Evolutionary conservation across 2,888 invertebrate genomes (phyloP), one percentile per base, ranked within the genome.

Genomic region (Perizoma affinitatum): DNA sequence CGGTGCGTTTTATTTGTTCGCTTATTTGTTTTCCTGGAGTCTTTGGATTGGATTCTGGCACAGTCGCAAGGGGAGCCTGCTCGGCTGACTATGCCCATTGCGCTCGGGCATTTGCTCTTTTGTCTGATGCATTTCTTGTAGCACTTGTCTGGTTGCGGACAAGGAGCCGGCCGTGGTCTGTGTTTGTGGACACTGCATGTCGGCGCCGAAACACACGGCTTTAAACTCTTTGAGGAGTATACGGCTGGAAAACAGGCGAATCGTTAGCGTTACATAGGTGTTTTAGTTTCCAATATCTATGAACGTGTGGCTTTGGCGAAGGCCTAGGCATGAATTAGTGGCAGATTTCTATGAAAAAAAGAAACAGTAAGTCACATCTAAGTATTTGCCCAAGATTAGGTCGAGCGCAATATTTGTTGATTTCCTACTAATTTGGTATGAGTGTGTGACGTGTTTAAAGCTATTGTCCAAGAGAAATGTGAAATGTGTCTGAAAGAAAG

Each of bases 191-290:
- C 75, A 65, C 84, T 84, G 75, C 90, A 90, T 69, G 83, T 75
- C 44, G 90, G 87, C 44, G 80, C 86, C 48, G 90, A 87, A 55
- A 85, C 72, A 69, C 90, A 90, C 47, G 89, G 85, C 74, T 87
- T 88, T 61, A 84, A 42, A 71, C 82, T 76, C 61, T 79, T 82
- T 42, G 65, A 69, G 22, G 80, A 76, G 68, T 84, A 83, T 54
- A 73, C 76, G 69, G 83, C 88, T 88, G 83, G 56, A 86, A 86
- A 49, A 66, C 9, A 61, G 8, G 40, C 47, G 45, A 33, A 45
- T 8, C 34, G 34, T 58, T 42, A 58, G 36, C 6, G 7, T 1
- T 22, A 22, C 22, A 1, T 22, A 22, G 1, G 22, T 22, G 22
- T 22, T 22, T 22, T 22, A 22, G 22, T 22, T 22, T 22, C 3